Conservation (phyloP, 1,140 invertebrate species). For the Eriosoma lanigerum region DNA sequence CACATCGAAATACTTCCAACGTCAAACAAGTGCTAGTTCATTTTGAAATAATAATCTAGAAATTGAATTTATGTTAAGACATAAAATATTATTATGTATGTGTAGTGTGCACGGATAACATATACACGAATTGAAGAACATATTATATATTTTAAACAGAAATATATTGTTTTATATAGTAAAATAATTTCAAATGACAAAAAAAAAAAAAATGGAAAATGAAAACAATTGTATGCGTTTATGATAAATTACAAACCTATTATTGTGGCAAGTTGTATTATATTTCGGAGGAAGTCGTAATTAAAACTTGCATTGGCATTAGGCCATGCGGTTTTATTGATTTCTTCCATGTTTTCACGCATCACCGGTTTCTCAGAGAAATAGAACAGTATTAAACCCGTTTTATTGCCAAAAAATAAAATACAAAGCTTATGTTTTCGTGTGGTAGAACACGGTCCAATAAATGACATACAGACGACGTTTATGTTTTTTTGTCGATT, state of each 20-base stretch:
- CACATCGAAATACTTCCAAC: background rate
- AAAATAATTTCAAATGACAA: no score
- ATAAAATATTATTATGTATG: no score
- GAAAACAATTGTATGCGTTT: background rate
- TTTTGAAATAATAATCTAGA: conserved; percentile 16
- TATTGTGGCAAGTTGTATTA: conserved; percentile 6
- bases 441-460: conserved; percentile 38
- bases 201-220: background rate
- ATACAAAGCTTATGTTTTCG: conserved; percentile 43
- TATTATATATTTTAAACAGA: no score
- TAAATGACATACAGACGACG: conserved; percentile 43
- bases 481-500: conserved; percentile 6
- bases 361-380: conserved; percentile 28
- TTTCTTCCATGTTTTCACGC: conserved; percentile 46
- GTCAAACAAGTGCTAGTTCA: background rate
- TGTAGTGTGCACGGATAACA: no score
- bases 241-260: conserved; percentile 19
- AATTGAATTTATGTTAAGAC: background rate
- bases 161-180: background rate
- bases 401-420: conserved; percentile 51
- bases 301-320: conserved; percentile 48
- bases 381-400: conserved; percentile 43
- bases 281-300: conserved; percentile 29
- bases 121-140: no score
- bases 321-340: conserved; percentile 50